Percentiles rank a stretch among this genome's conserved stretches.
phyloP scores from a whole-genome alignment of 2,888 invertebrate genomes.

The Spodoptera picta region DNA sequence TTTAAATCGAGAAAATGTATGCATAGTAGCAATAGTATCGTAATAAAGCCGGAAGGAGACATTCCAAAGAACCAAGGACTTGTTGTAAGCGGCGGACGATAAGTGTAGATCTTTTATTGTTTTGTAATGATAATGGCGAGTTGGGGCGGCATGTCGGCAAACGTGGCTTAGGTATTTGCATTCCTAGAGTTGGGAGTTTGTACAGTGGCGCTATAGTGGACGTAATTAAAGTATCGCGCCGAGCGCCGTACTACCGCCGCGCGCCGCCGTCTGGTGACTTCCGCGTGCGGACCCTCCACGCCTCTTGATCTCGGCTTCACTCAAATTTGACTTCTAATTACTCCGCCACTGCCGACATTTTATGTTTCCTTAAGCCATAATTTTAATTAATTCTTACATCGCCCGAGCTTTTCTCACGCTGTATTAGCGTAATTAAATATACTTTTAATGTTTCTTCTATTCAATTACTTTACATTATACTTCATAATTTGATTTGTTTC shows the following conservation, averaged over 20 bases:
- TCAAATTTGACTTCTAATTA: constrained; percentile 84
- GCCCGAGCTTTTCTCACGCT: constrained; percentile 81
- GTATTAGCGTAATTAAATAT: constrained; percentile 71
- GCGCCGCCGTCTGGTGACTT: constrained; percentile 60
- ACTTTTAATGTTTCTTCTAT: constrained; percentile 56
- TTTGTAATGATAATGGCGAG: constrained; percentile 50
- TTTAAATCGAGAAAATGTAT: constrained; percentile 41
- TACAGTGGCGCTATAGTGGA: constrained; percentile 28
- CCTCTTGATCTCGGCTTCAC: constrained; percentile 68
- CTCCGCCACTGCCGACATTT: constrained; percentile 77
- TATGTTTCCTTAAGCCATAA: constrained; percentile 85
- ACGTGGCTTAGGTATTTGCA: constrained; percentile 32
- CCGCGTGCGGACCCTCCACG: constrained; percentile 67
- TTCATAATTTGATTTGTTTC: constrained; percentile 40
- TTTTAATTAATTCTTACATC: constrained; percentile 83
- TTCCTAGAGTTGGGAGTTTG: constrained; percentile 19
- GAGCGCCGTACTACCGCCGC: constrained; percentile 32
- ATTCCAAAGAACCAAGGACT: constrained; percentile 51
- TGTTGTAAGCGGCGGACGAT: constrained; percentile 36
- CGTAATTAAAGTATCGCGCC: constrained; percentile 21
- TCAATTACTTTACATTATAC: constrained; percentile 46
- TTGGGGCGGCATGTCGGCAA: constrained; percentile 17
- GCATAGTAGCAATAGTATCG: neutral
- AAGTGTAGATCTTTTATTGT: constrained; percentile 56
- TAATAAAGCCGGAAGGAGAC: constrained; percentile 54